Evolutionary conservation across 2,113 vertebrate species (phyloP).

Genomic region (Phaethornis superciliosus): DNA sequence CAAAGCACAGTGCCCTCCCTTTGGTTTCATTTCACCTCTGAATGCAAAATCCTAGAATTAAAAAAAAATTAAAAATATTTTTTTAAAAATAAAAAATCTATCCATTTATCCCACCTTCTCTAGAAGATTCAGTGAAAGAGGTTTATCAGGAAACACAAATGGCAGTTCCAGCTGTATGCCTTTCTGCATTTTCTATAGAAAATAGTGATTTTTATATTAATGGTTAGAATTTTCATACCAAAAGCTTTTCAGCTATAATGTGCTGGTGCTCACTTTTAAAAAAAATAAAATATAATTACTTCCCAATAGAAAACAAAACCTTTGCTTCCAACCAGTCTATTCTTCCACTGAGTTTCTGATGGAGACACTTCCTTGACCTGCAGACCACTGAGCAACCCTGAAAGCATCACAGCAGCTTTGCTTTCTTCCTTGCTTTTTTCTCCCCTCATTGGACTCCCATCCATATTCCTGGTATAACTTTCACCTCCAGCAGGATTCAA

Average conservation of each 20-base stretch:
- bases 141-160: not conserved
- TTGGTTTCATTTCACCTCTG: not conserved
- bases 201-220: not conserved
- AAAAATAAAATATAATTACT: not conserved
- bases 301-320: not conserved
- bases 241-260: not conserved
- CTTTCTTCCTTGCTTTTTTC: not conserved
- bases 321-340: not conserved
- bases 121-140: not conserved
- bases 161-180: fast-evolving
- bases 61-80: not conserved
- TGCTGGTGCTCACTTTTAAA: too few relatives aligned
- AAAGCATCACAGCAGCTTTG: not conserved
- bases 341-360: not conserved
- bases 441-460: not conserved
- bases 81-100: too few relatives aligned
- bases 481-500: not conserved
- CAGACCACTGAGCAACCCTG: not conserved
- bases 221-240: not conserved
- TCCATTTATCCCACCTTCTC: not conserved
- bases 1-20: not conserved
- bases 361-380: not conserved
- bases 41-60: constrained; percentile 3
- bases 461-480: not conserved
- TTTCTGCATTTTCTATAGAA: not conserved